phyloP scores from a whole-genome alignment of 2,797 vertebrate species.

The Darevskia mixta region DNA sequence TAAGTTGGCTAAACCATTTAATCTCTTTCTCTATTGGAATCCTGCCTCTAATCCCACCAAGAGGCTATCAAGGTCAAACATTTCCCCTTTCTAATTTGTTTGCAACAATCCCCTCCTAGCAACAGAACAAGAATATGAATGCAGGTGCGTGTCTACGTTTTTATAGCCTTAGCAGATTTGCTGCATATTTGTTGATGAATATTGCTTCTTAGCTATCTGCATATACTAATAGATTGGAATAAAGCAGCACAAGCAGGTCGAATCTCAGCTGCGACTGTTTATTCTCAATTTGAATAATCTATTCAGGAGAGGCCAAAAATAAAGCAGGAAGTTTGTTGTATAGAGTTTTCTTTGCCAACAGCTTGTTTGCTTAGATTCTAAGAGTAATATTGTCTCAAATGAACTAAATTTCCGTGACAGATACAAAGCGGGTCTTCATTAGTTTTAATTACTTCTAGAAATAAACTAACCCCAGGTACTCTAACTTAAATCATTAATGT shows the following conservation, averaged over 20 bases:
- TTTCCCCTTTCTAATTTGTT: conserved; percentile 21
- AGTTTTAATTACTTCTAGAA: conserved; percentile 25
- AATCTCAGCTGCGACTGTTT: background rate
- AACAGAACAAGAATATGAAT: background rate
- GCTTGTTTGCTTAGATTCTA: conserved; percentile 13
- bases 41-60: background rate
- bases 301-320: background rate
- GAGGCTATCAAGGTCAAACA: conserved; percentile 6
- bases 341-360: background rate
- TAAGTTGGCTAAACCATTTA: conserved; percentile 7
- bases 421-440: conserved; percentile 14
- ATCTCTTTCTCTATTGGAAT: background rate
- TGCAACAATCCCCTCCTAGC: background rate
- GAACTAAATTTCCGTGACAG: background rate
- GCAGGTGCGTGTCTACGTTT: too few species aligned
- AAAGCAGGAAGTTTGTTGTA: background rate
- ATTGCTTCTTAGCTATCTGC: background rate
- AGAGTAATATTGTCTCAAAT: conserved; percentile 12
- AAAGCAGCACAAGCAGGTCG: background rate
- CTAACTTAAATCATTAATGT: conserved; percentile 16
- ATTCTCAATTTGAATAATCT: conserved; percentile 4
- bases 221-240: background rate
- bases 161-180: background rate
- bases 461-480: conserved; percentile 20
- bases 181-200: background rate